phyloP scores from a whole-genome alignment of 2,113 vertebrate genomes.

The Chaenogobius annularis region DNA sequence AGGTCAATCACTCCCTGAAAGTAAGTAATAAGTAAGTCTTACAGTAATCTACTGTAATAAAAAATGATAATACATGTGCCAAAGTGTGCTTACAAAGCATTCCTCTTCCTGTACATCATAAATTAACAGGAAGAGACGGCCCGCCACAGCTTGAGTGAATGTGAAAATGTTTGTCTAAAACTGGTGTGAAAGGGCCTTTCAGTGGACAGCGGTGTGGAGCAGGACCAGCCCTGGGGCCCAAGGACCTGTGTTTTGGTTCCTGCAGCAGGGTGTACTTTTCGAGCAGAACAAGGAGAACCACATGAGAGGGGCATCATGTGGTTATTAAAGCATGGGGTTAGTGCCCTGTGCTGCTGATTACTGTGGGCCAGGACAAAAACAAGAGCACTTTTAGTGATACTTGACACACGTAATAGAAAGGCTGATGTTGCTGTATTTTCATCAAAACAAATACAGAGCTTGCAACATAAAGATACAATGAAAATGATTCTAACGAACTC shows the following conservation, averaged over 20 bases:
- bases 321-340: conserved; percentile 45
- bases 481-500: too few species aligned
- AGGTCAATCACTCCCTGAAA: not conserved
- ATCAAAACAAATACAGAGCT: not conserved
- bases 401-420: too few species aligned
- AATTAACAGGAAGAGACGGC: conserved; percentile 33
- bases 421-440: too few species aligned
- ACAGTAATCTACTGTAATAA: not conserved
- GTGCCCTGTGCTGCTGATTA: conserved; percentile 33
- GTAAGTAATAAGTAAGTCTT: not conserved
- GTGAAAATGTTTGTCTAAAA: conserved; percentile 45
- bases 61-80: conserved; percentile 8
- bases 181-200: conserved; percentile 63
- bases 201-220: conserved; percentile 49
- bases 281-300: conserved; percentile 42
- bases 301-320: conserved; percentile 44
- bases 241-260: conserved; percentile 67
- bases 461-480: too few species aligned
- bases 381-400: not conserved
- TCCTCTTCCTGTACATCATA: conserved; percentile 23
- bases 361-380: conserved; percentile 33
- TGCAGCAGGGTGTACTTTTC: conserved; percentile 53
- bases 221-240: conserved; percentile 52
- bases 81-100: conserved; percentile 41
- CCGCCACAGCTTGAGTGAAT: conserved; percentile 44